Base-by-base conservation (phyloP, 1,140 invertebrate species). In the Spodoptera frugiperda region DNA sequence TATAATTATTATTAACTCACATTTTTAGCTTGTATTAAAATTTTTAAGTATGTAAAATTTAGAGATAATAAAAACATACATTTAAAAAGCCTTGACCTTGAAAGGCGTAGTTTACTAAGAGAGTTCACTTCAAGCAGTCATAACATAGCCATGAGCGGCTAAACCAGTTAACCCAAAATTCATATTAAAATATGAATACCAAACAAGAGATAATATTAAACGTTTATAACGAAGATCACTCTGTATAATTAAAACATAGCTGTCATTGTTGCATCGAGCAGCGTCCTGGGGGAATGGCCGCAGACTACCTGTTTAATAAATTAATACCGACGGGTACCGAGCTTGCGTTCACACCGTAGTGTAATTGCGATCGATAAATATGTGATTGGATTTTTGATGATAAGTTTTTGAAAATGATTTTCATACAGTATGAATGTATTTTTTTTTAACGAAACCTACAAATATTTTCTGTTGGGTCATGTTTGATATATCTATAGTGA, bases 161-260 rank as follows among this genome's bases (percentile, higher is more conserved):
- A n/a, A n/a, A n/a, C n/a, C n/a, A n/a, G n/a, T n/a, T n/a, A n/a
- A n/a, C n/a, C n/a, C n/a, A n/a, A n/a, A n/a, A 9, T 39, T 39
- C 9, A 39, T 39, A 39, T 39, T 39, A 25, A 25, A 25, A 12
- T 55, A 25, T 25, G 14, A 17, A 61, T 17, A 39, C 2, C 3
- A 39, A 39, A 39, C 30, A 10, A 44, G 21, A 39, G 10, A 10
- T 39, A n/a, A 39, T 59, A 59, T 59, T 39, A 15, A 39, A 59
- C 30, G 12, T 59, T 44, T 10, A 61, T 17, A 19, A 61, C 1
- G 15, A 11, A 61, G 33, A 61, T 61, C 57, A 44, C 57, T 61
- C 15, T 17, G 9, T 3, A 44, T 61, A 61, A 61, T 61, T 61
- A 61, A 61, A 61, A 61, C 51, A 53, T 61, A 61, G 30, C 57